phyloP scores from a whole-genome alignment of 2,888 invertebrate species.

The Diadegma fenestrale region DNA sequence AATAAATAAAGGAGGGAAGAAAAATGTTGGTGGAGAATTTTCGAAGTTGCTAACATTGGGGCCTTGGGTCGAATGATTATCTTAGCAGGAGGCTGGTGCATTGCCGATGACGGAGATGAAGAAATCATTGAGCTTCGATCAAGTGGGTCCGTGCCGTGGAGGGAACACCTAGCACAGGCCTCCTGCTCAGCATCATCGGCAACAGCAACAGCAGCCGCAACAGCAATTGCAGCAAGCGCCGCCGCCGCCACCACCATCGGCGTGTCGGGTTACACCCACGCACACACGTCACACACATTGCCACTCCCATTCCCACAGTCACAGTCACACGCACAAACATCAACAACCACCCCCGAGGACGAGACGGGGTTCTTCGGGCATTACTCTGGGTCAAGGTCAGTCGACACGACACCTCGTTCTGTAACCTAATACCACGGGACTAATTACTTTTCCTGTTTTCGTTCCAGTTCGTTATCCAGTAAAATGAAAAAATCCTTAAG shows the following conservation, averaged over 20 bases:
- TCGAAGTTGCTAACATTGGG: conserved; percentile 76
- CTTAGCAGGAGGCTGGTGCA: conserved; percentile 87
- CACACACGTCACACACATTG: conserved; percentile 83
- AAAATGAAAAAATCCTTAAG: no score
- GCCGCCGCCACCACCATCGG: conserved; percentile 71
- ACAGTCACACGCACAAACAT: conserved; percentile 83
- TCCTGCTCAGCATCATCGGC: conserved; percentile 79
- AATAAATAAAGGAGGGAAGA: not conserved
- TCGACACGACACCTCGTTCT: not conserved
- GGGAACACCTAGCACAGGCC: conserved; percentile 85
- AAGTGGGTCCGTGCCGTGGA: conserved; percentile 85
- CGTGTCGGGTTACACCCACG: conserved; percentile 82
- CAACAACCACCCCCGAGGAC: conserved; percentile 81
- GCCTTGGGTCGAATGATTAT: conserved; percentile 63
- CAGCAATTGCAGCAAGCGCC: conserved; percentile 68
- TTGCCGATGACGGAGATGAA: conserved; percentile 89
- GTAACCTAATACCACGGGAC: not conserved
- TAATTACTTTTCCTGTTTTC: not conserved
- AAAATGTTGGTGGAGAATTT: conserved; percentile 5
- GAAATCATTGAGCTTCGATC: conserved; percentile 88
- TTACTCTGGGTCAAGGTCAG: conserved; percentile 83
- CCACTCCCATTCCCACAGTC: conserved; percentile 83
- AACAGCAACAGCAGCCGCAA: conserved; percentile 77
- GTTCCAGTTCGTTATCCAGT: no score
- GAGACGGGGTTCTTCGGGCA: conserved; percentile 84